Percentiles rank a stretch among this genome's conserved stretches.
Conservation (phyloP, 2,888 invertebrate genomes). For the Acanthosepion pharaonis region DNA sequence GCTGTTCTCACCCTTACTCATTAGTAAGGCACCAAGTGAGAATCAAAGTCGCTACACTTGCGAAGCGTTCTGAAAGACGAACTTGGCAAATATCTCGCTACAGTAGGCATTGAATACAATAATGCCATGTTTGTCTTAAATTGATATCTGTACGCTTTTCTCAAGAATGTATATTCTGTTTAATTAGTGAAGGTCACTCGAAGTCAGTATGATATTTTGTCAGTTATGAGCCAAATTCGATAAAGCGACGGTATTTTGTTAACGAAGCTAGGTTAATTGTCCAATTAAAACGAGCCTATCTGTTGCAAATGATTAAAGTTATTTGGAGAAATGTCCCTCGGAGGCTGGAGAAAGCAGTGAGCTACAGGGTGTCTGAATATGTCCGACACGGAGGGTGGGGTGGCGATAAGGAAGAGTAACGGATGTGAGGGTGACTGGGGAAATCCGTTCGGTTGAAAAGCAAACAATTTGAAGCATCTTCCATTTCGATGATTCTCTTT, state of each 20-base stretch:
- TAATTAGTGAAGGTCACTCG: not conserved
- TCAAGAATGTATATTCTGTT: not conserved
- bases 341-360: not conserved
- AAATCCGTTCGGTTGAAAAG: not conserved
- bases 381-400: not conserved
- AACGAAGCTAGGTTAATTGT: not conserved
- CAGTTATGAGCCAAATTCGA: not conserved
- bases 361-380: not conserved
- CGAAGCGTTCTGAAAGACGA: too few relatives aligned
- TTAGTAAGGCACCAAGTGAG: too few relatives aligned
- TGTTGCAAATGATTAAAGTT: not conserved
- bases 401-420: not conserved
- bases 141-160: not conserved
- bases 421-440: not conserved
- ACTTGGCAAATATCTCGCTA: too few relatives aligned
- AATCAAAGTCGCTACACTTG: too few relatives aligned
- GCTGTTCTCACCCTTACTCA: too few relatives aligned
- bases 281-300: not conserved
- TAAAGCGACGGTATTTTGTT: not conserved
- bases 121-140: not conserved
- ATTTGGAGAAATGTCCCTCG: not conserved
- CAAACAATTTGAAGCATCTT: not conserved
- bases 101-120: too few relatives aligned
- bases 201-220: not conserved
- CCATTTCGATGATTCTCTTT: not conserved